phyloP scores from a whole-genome alignment of 2,797 vertebrate species.

The Pyrocephalus nanus region DNA sequence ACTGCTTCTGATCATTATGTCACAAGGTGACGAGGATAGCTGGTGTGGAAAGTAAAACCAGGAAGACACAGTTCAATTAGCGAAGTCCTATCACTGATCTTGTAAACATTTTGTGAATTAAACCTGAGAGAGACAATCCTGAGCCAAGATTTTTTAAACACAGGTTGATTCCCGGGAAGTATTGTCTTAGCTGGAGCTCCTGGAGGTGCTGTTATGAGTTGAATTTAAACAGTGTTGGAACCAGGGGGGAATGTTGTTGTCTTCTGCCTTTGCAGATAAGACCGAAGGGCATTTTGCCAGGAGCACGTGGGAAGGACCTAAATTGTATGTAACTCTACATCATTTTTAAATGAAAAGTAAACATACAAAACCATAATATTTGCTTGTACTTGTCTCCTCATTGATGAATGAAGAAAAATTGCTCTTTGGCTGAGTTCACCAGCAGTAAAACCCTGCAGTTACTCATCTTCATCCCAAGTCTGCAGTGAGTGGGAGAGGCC shows the following conservation, averaged over 20 bases:
- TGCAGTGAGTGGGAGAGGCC: background rate
- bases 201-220: background rate
- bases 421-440: background rate
- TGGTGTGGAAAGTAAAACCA: background rate
- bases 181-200: background rate
- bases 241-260: constrained; percentile 11
- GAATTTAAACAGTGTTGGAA: background rate
- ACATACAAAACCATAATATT: constrained; percentile 46
- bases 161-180: background rate
- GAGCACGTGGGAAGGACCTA: constrained; percentile 40
- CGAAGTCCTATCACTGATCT: background rate
- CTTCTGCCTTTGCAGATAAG: constrained; percentile 43
- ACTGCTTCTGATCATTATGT: background rate
- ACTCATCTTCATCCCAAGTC: constrained; percentile 4
- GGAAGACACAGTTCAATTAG: background rate
- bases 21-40: background rate
- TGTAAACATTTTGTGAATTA: background rate
- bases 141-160: background rate
- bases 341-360: constrained; percentile 58
- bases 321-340: constrained; percentile 35
- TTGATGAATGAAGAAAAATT: constrained; percentile 49
- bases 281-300: background rate
- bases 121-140: background rate
- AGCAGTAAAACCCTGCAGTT: constrained; percentile 11
- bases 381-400: constrained; percentile 50